Conservation (phyloP, 2,797 vertebrate species). For the Gallirallus australis region DNA sequence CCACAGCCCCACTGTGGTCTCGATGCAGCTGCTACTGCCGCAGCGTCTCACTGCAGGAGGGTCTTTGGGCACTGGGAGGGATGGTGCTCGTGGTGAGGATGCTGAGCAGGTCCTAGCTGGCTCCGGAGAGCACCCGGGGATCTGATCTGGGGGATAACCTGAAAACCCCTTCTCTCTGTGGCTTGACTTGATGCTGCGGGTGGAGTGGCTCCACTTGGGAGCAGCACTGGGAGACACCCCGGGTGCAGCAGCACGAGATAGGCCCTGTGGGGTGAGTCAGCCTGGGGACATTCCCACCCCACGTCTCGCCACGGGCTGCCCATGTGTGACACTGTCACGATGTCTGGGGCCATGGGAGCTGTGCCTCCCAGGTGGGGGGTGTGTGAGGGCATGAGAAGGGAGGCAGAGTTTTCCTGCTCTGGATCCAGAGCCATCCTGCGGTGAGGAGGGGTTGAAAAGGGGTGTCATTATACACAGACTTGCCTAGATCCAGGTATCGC, state of each 20-base stretch:
- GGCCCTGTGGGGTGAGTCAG: not conserved
- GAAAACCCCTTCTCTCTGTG: not conserved
- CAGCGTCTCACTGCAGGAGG: rapidly evolving
- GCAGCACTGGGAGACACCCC: not conserved
- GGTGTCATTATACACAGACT: not conserved
- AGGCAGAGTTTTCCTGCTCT: not conserved
- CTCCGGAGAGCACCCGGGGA: rapidly evolving
- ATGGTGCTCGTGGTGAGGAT: not conserved
- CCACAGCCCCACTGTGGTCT: rapidly evolving
- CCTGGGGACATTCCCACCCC: not conserved
- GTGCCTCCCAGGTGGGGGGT: not conserved
- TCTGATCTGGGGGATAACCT: not conserved
- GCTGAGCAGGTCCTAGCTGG: not conserved
- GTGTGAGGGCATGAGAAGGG: rapidly evolving
- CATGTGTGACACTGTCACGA: rapidly evolving
- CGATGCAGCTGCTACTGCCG: rapidly evolving
- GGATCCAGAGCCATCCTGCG: not conserved
- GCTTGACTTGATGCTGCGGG: not conserved
- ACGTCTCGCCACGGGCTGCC: not conserved
- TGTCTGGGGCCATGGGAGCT: rapidly evolving
- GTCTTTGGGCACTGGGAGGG: not conserved
- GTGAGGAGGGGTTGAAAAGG: not conserved
- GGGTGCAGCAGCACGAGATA: rapidly evolving
- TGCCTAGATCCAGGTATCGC: not conserved
- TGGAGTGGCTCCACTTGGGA: rapidly evolving